Evolutionary conservation across 2,888 invertebrate genomes (phyloP).

Genomic region (Leptopterna dolabrata): DNA sequence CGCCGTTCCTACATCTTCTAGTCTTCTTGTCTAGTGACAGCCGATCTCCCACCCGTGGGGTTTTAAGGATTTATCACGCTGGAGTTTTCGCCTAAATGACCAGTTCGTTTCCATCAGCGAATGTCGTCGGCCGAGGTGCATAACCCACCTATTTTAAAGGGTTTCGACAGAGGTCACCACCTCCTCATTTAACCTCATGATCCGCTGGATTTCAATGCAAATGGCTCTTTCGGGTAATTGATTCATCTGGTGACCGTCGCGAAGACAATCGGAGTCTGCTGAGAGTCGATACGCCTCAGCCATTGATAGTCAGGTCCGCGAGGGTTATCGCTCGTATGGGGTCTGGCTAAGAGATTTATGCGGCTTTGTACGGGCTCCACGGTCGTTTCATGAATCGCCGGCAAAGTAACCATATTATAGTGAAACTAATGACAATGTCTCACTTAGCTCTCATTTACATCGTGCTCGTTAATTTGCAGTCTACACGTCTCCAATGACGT

Average conservation of each 20-base stretch:
- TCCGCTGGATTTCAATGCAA: background rate
- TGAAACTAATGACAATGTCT: background rate
- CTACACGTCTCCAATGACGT: too few relatives aligned
- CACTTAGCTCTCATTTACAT: background rate
- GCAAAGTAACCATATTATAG: background rate
- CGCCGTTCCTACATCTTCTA: too few relatives aligned
- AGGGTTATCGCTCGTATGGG: background rate
- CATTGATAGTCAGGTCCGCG: background rate
- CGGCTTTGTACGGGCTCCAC: conserved; percentile 15
- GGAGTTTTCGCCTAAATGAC: too few relatives aligned
- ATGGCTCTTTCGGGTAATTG: background rate
- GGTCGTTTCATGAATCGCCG: background rate
- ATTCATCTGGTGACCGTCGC: background rate
- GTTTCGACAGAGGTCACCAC: too few relatives aligned
- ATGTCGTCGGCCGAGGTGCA: too few relatives aligned
- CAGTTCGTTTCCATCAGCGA: too few relatives aligned
- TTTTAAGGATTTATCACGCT: too few relatives aligned
- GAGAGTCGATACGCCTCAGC: background rate
- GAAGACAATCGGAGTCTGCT: background rate
- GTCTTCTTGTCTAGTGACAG: too few relatives aligned
- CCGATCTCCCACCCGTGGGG: too few relatives aligned
- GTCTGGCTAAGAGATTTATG: conserved; percentile 15
- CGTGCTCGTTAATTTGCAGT: background rate
- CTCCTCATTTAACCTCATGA: background rate
- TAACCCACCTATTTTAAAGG: too few relatives aligned